Base-by-base conservation (phyloP, 2,888 invertebrate genomes). In the Heliconius hortense region DNA sequence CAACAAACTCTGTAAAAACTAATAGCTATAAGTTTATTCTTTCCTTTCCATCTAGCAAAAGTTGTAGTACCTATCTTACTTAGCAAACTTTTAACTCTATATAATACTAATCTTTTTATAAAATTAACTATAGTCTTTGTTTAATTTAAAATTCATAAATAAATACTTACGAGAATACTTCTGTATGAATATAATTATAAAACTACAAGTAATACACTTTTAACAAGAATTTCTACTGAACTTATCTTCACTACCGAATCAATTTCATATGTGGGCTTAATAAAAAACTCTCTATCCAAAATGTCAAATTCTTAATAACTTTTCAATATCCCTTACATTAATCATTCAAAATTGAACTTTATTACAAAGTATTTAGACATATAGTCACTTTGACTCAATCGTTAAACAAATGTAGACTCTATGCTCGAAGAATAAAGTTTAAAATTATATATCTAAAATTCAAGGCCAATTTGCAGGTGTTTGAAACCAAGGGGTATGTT, bases 271-370 rank as follows among this genome's bases (percentile, higher is more conserved):
- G 63, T 72, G 59, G n/a, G 60, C 69, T 48, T 67, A 74, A 71
- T 73, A 75, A 76, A 77, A 73, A 77, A 72, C 26, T 15, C 13
- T 56, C 74, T 76, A 76, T 74, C 67, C 63, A 70, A 74, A 69
- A 77, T 66, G 79, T 74, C 79, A 77, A 74, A 76, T 74, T 62
- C 74, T 77, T 76, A 76, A 77, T 77, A 79, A 77, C 66, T 77
- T 78, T 75, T 69, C 77, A 69, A 79, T 79, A 79, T 77, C 74
- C 56, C 53, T 73, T 69, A 77, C 68, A 66, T 11, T 7, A 43
- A 66, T 43, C 59, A 69, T 11, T 56, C 43, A 72, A 75, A 43
- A 67, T 35, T 69, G 53, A 56, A 77, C 76, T 72, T 67, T 80
- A 73, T 64, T 59, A 21, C 67, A 56, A 53, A 4, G 53, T 1